Percentiles rank a stretch among this genome's conserved stretches.
Evolutionary conservation across 2,888 invertebrate genomes (phyloP).

Genomic region (Anthophora plumipes): DNA sequence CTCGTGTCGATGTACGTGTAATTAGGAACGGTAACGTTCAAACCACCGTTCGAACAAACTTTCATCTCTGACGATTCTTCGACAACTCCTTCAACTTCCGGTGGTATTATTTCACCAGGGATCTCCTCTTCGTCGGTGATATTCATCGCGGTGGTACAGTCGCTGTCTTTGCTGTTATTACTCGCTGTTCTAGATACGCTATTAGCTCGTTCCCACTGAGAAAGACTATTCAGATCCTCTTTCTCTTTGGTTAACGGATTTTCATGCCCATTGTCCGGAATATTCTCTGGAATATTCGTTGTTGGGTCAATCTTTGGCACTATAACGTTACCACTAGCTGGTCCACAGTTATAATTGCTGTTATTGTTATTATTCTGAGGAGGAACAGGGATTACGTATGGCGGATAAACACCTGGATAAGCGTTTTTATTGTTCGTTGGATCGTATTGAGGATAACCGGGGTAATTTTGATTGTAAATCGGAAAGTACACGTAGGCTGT

Average conservation of each 20-base stretch:
- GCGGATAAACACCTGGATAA: conserved; percentile 36
- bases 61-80: not conserved
- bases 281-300: not conserved
- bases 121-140: conserved; percentile 65
- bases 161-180: conserved; percentile 49
- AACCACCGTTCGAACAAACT: conserved; percentile 6
- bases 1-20: conserved; percentile 70
- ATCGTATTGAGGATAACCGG: conserved; percentile 14
- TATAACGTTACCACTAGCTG: not conserved
- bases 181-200: conserved; percentile 37
- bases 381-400: conserved; percentile 25
- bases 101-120: conserved; percentile 1
- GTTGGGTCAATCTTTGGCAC: not conserved
- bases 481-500: conserved; percentile 70
- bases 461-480: conserved; percentile 62
- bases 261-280: not conserved
- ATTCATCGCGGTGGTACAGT: conserved; percentile 58
- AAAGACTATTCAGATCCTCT: not conserved
- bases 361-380: conserved; percentile 1
- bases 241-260: not conserved
- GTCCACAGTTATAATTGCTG: conserved; percentile 3
- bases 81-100: not conserved
- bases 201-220: conserved; percentile 29
- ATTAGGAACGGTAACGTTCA: conserved; percentile 62
- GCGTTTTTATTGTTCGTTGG: conserved; percentile 11